These are phyloP conservation scores for Eilema depressum DNA, from an alignment of 2,888 invertebrate genomes.

Conservation along the genomic window DNA sequence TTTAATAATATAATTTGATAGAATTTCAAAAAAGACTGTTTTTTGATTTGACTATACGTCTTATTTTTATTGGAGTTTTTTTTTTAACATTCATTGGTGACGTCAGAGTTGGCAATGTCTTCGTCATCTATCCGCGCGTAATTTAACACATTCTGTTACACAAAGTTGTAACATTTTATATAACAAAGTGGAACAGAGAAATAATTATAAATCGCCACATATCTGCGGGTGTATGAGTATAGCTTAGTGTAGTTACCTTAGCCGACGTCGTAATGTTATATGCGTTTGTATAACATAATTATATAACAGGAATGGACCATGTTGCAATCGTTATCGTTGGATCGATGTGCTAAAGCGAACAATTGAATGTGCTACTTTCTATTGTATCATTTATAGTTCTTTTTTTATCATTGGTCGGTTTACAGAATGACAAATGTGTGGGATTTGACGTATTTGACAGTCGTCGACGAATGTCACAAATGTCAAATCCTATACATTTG, in stretches of 20 bases:
- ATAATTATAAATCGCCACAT: slow-evolving; percentile 40
- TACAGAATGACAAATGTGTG: no score
- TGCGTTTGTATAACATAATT: slow-evolving; percentile 28
- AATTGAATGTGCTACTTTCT: slow-evolving; percentile 49
- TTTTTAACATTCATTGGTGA: not conserved
- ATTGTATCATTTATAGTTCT: not conserved
- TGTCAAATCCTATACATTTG: no score
- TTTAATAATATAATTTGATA: not conserved
- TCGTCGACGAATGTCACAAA: no score
- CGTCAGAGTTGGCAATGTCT: slow-evolving; percentile 6
- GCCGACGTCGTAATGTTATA: slow-evolving; percentile 50
- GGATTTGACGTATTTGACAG: no score
- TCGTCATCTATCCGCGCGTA: slow-evolving; percentile 31
- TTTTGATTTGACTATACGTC: not conserved
- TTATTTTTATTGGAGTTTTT: not conserved
- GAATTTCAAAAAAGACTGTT: slow-evolving; percentile 2
- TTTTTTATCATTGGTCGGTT: no score
- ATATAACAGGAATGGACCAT: slow-evolving; percentile 52
- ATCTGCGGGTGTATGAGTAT: slow-evolving; percentile 52
- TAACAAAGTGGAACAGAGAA: slow-evolving; percentile 22
- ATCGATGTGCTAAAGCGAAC: slow-evolving; percentile 25
- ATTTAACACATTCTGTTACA: slow-evolving; percentile 23
- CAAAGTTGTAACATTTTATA: slow-evolving; percentile 22
- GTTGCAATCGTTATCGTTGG: slow-evolving; percentile 38
- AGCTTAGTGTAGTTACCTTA: slow-evolving; percentile 69